Conservation (phyloP, 2,113 vertebrate genomes). For the Chionis minor region DNA sequence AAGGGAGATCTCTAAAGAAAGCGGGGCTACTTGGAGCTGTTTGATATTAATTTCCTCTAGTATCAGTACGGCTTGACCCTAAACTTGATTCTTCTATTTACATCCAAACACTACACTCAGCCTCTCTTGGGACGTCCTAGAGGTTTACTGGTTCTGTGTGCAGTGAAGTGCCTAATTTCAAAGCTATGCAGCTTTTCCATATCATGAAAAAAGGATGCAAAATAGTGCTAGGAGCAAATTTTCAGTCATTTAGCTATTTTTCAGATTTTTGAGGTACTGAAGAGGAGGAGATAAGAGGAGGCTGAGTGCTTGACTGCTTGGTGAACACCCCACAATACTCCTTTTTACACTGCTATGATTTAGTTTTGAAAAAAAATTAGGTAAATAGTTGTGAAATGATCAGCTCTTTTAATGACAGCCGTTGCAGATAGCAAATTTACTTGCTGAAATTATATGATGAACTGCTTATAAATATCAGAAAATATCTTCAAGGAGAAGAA, state of each 20-base stretch:
- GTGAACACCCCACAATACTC: not conserved
- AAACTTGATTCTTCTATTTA: not conserved
- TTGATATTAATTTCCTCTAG: not conserved
- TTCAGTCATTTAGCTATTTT: not conserved
- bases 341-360: not conserved
- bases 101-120: not conserved
- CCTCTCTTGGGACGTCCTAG: not conserved
- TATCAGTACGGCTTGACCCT: not conserved
- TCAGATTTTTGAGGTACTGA: not conserved
- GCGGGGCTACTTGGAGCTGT: not conserved
- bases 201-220: not conserved
- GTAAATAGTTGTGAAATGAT: not conserved
- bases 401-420: not conserved
- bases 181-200: not conserved
- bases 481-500: not conserved
- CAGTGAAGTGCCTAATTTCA: not conserved
- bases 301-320: not conserved
- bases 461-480: not conserved
- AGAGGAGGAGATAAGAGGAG: not conserved
- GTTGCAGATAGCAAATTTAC: not conserved
- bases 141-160: not conserved
- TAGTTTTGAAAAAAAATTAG: not conserved
- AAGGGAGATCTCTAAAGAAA: not conserved
- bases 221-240: not conserved
- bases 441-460: not conserved